phyloP scores from a whole-genome alignment of 2,888 invertebrate species.

The Unio delphinus region DNA sequence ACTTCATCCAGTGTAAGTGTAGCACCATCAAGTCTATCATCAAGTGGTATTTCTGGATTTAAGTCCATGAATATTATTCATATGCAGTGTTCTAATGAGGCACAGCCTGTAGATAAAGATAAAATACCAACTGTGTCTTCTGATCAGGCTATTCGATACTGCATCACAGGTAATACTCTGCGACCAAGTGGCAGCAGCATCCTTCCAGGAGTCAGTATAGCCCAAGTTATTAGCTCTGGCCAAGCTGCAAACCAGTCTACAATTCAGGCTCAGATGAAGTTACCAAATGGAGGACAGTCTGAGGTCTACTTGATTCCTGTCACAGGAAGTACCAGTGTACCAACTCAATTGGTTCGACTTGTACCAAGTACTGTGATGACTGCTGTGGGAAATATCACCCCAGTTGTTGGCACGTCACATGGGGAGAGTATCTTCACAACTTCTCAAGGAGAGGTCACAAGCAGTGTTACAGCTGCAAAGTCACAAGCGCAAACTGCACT shows the following conservation, averaged over 20 bases:
- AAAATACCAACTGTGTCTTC: no score
- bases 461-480: not conserved
- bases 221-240: conserved; percentile 2
- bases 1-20: no score
- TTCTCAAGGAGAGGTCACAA: not conserved
- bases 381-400: conserved; percentile 10
- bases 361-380: conserved; percentile 10
- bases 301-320: conserved; percentile 16
- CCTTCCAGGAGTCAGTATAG: no score
- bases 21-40: no score
- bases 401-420: conserved; percentile 3
- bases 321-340: conserved; percentile 1
- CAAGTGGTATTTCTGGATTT: no score
- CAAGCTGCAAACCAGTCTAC: not conserved
- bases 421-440: conserved; percentile 3
- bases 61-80: no score
- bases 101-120: no score
- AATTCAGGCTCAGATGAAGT: not conserved
- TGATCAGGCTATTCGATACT: no score
- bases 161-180: no score
- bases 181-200: no score
- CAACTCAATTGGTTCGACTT: conserved; percentile 4
- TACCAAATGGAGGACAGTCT: not conserved
- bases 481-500: not conserved
- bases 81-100: no score